Evolutionary conservation across 2,888 invertebrate genomes (phyloP).

Genomic region (Lysandra bellargus): DNA sequence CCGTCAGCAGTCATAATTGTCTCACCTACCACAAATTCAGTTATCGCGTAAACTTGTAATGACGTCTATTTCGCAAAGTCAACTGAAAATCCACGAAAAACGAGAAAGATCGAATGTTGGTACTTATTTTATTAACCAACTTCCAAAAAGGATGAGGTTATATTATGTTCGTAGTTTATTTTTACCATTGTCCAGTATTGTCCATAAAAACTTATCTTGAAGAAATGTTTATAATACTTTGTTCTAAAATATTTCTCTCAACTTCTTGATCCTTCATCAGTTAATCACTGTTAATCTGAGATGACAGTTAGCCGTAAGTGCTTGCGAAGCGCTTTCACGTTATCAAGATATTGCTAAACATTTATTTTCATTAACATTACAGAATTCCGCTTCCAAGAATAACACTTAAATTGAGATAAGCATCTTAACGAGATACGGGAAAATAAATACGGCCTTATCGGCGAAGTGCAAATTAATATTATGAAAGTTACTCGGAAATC

Average conservation of each 20-base stretch:
- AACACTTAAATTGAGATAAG: constrained; percentile 11
- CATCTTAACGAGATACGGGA: constrained; percentile 21
- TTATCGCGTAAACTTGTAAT: background rate
- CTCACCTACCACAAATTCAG: background rate
- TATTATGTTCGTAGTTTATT: too few relatives aligned
- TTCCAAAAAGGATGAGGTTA: too few relatives aligned
- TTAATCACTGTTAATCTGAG: background rate
- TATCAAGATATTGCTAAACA: constrained; percentile 18
- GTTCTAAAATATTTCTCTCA: background rate
- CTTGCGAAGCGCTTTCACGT: constrained; percentile 1
- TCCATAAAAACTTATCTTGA: background rate
- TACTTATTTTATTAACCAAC: too few relatives aligned
- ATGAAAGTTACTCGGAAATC: constrained; percentile 15
- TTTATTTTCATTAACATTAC: constrained; percentile 2
- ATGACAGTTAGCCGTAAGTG: background rate
- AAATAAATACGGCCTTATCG: constrained; percentile 23
- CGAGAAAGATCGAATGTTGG: too few relatives aligned
- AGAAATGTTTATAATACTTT: background rate
- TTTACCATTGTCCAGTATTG: too few relatives aligned
- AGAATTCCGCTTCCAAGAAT: constrained; percentile 19
- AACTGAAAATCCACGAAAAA: background rate
- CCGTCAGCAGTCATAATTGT: background rate
- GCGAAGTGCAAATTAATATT: constrained; percentile 13
- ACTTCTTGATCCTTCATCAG: background rate
- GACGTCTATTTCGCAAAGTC: background rate